These are phyloP conservation scores for Butorides virescens DNA, from an alignment of 2,113 vertebrate species.

Conservation along the genomic window DNA sequence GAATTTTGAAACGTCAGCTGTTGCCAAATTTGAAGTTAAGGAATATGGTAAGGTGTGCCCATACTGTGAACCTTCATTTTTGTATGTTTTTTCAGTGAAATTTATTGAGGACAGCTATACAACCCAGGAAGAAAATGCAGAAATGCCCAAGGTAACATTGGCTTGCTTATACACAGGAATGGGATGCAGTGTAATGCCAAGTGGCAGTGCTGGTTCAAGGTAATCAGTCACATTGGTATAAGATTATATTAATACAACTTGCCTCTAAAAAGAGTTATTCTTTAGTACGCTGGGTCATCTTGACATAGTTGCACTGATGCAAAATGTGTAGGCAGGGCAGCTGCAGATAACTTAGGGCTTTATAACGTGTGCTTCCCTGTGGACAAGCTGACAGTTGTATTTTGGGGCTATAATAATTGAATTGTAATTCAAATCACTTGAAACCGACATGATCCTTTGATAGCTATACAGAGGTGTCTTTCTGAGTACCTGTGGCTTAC, in stretches of 20 bases:
- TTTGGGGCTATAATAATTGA: not conserved
- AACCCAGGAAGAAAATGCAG: not conserved
- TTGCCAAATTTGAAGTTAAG: conserved; percentile 86
- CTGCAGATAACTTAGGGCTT: not conserved
- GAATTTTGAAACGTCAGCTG: conserved; percentile 79
- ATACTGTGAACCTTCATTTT: not conserved
- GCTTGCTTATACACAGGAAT: not conserved
- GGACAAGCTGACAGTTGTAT: not conserved
- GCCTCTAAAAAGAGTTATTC: not conserved
- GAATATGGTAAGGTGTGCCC: conserved; percentile 84
- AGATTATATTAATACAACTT: not conserved
- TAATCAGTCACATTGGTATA: rapidly evolving
- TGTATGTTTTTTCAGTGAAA: not conserved
- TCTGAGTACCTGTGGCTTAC: not conserved
- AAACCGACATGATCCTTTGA: not conserved
- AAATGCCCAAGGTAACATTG: not conserved
- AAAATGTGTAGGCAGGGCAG: not conserved
- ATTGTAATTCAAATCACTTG: not conserved
- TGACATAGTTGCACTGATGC: not conserved
- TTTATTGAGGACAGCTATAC: not conserved
- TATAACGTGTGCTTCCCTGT: not conserved
- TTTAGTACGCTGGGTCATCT: not conserved
- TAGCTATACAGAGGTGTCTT: not conserved
- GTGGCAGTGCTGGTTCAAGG: not conserved
- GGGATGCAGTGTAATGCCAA: not conserved